These are phyloP conservation scores for Gila orcuttii DNA, from an alignment of 2,113 vertebrate genomes.

Conservation along the genomic window DNA sequence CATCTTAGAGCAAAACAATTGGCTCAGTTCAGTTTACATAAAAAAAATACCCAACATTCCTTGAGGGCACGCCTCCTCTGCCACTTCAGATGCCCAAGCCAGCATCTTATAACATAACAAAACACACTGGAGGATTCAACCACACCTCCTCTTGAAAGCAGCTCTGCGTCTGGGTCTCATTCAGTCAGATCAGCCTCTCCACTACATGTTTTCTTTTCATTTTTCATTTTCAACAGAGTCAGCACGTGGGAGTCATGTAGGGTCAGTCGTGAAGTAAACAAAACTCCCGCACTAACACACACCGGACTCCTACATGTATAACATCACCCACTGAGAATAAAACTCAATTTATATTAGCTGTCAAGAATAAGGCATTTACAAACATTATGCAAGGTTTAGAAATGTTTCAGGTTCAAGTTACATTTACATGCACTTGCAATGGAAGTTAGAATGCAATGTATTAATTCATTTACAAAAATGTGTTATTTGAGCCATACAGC, in stretches of 20 bases:
- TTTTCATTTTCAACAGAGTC: background rate
- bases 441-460: background rate
- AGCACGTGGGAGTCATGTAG: background rate
- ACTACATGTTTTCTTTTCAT: background rate
- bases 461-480: background rate
- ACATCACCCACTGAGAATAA: constrained; percentile 3
- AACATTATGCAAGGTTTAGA: constrained; percentile 9
- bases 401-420: background rate
- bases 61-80: constrained; percentile 13
- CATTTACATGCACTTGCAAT: background rate
- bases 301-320: constrained; percentile 6
- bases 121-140: background rate
- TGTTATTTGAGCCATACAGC: background rate
- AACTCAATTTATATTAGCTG: background rate
- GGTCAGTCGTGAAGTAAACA: background rate
- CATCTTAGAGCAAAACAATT: background rate
- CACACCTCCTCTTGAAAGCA: background rate
- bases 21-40: background rate
- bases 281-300: background rate
- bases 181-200: constrained; percentile 2
- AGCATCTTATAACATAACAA: constrained; percentile 1
- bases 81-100: constrained; percentile 3
- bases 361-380: background rate
- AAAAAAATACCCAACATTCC: constrained; percentile 11
- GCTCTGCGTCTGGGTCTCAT: constrained; percentile 12